These are phyloP conservation scores for Caenorhabditis latens DNA, from an alignment of 1,140 invertebrate genomes.

Conservation along the genomic window DNA sequence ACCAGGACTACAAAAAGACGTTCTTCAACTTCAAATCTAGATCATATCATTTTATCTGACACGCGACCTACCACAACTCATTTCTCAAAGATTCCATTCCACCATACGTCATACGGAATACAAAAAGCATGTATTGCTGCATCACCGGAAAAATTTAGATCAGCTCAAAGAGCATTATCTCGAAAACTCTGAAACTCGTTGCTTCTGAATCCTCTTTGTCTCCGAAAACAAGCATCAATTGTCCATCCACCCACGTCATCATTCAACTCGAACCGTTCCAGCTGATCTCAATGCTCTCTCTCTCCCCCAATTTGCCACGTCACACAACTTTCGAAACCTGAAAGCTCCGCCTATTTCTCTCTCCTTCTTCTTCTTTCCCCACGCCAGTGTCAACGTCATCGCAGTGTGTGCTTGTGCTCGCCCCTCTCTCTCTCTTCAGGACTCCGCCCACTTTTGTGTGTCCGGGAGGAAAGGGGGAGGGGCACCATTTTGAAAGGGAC, in stretches of 20 bases:
- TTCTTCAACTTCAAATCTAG: too few species aligned
- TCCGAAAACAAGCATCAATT: too few species aligned
- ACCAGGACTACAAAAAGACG: too few species aligned
- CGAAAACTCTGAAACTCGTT: too few species aligned
- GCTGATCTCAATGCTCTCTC: slow-evolving; percentile 8
- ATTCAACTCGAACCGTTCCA: not conserved
- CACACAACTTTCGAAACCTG: slow-evolving; percentile 43
- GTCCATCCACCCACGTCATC: not conserved
- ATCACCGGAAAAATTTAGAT: too few species aligned
- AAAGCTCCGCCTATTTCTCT: not conserved
- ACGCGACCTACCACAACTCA: too few species aligned
- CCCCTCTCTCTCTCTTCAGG: not conserved
- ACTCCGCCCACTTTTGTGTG: slow-evolving; percentile 19
- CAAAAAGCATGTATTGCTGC: too few species aligned
- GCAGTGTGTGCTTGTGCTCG: slow-evolving; percentile 5
- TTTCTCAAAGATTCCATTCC: too few species aligned
- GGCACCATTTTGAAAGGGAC: slow-evolving; percentile 19
- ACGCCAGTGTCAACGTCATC: slow-evolving; percentile 43
- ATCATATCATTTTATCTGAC: too few species aligned
- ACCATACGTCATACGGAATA: too few species aligned
- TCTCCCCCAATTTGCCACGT: slow-evolving; percentile 5
- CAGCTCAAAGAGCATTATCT: too few species aligned
- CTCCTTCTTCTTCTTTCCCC: not conserved
- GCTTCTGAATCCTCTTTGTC: too few species aligned
- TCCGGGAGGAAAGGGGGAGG: not conserved